These are phyloP conservation scores for Lepidocolaptes lacrymiger DNA, from an alignment of 2,797 vertebrate species.

Conservation along the genomic window DNA sequence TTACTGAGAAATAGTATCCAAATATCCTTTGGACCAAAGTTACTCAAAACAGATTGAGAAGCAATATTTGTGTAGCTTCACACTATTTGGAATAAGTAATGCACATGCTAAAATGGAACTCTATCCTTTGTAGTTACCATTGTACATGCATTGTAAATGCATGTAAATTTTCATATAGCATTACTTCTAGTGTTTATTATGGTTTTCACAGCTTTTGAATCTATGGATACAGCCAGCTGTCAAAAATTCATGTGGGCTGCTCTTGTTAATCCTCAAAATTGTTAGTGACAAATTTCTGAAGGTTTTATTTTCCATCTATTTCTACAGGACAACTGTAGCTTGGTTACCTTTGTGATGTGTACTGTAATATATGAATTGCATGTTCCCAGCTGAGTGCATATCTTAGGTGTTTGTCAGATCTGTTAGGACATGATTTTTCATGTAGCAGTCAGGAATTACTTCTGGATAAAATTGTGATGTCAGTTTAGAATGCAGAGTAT, in stretches of 20 bases:
- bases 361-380: neutral
- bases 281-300: neutral
- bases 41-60: neutral
- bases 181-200: conserved; percentile 36
- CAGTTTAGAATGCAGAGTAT: neutral
- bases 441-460: neutral
- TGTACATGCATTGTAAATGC: neutral
- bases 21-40: neutral
- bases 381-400: neutral
- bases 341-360: neutral
- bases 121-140: neutral
- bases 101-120: neutral
- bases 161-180: conserved; percentile 21
- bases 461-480: neutral
- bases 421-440: neutral
- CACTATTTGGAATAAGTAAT: neutral
- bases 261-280: conserved; percentile 26
- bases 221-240: conserved; percentile 47
- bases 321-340: neutral
- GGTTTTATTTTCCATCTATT: neutral
- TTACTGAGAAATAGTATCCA: neutral
- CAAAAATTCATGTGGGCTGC: conserved; percentile 23
- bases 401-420: neutral
- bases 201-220: conserved; percentile 51
- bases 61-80: conserved; percentile 17